A percentile compares a stretch with the other conserved stretches of the same genome.
Evolutionary conservation across 2,888 invertebrate genomes (phyloP).

Genomic region (Holacanthella duospinosa): DNA sequence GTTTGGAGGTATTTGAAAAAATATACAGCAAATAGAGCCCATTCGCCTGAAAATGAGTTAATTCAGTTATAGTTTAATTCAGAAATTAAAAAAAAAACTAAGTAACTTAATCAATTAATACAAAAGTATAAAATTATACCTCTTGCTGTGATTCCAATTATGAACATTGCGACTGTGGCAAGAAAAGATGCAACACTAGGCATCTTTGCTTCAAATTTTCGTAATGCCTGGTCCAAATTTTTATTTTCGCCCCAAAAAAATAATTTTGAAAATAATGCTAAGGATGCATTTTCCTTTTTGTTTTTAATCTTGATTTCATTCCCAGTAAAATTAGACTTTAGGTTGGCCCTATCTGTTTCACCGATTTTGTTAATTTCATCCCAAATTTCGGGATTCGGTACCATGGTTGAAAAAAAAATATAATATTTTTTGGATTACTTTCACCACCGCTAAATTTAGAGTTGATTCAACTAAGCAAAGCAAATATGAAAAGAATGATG

Average conservation of each 20-base stretch:
- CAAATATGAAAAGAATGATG: too few species aligned
- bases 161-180: constrained; percentile 52
- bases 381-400: too few species aligned
- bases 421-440: too few species aligned
- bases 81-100: constrained; percentile 17
- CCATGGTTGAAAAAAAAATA: too few species aligned
- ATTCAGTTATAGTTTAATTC: too few species aligned
- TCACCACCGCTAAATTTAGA: too few species aligned
- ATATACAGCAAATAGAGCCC: constrained; percentile 55
- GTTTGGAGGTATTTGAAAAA: constrained; percentile 49
- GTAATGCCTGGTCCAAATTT: constrained; percentile 43
- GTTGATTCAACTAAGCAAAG: too few species aligned
- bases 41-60: constrained; percentile 58
- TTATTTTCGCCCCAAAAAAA: constrained; percentile 51
- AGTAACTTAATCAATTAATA: not conserved
- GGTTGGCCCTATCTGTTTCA: too few species aligned
- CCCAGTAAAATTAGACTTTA: too few species aligned
- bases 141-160: constrained; percentile 53
- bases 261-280: constrained; percentile 19
- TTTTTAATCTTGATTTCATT: not conserved
- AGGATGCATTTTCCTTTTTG: not conserved
- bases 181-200: constrained; percentile 50
- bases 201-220: constrained; percentile 49
- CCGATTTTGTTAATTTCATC: too few species aligned
- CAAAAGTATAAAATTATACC: constrained; percentile 43